A percentile compares a stretch with the other conserved stretches of the same genome.
Conservation (phyloP, 2,888 invertebrate genomes). For the Halocaridina rubra region DNA sequence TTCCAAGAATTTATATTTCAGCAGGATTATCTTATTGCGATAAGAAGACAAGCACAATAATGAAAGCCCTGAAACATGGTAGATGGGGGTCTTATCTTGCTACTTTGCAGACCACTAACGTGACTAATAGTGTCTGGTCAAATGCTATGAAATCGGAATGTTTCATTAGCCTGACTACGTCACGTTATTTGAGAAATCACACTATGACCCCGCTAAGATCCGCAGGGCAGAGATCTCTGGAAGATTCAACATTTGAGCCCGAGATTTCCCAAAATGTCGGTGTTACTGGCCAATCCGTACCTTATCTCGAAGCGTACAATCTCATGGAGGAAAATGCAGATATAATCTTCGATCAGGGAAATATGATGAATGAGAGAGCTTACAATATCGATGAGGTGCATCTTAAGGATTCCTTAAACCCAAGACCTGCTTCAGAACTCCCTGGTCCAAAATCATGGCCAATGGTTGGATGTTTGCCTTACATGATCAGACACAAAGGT, state of each 20-base stretch:
- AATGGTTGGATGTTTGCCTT: slow-evolving; percentile 41
- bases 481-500: slow-evolving; percentile 50
- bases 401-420: not conserved
- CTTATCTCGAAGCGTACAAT: slow-evolving; percentile 47
- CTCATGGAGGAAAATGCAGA: slow-evolving; percentile 47
- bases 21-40: too few relatives aligned
- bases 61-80: not conserved
- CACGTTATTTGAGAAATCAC: not conserved
- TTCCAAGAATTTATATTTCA: too few relatives aligned
- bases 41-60: too few relatives aligned
- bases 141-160: not conserved
- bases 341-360: slow-evolving; percentile 24
- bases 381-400: not conserved
- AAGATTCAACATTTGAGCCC: not conserved
- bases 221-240: not conserved
- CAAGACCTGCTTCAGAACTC: slow-evolving; percentile 18
- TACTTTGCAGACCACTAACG: too few relatives aligned
- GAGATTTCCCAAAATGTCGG: not conserved
- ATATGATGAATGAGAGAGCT: slow-evolving; percentile 25
- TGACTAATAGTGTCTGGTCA: too few relatives aligned
- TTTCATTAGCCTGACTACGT: too few relatives aligned
- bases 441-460: slow-evolving; percentile 48
- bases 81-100: not conserved
- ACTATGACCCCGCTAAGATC: not conserved
- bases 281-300: not conserved